A percentile compares a stretch with the other conserved stretches of the same genome.
Evolutionary conservation across 2,888 invertebrate genomes (phyloP).

Genomic region (Coleophora deauratella): DNA sequence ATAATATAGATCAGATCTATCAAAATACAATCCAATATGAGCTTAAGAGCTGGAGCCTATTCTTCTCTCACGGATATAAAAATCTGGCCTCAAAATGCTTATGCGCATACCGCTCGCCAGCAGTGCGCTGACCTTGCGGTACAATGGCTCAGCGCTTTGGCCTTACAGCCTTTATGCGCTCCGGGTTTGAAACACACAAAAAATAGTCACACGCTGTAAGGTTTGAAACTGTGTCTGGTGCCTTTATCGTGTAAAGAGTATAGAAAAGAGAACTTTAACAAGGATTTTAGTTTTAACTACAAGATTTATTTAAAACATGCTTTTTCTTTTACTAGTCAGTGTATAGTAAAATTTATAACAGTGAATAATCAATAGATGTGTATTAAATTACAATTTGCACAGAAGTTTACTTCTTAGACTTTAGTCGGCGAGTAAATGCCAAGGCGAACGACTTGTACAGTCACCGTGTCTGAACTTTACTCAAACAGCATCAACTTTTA

Average conservation of each 20-base stretch:
- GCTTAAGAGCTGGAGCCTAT: too few species aligned
- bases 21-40: too few species aligned
- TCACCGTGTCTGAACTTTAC: slow-evolving; percentile 34
- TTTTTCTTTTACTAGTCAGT: too few species aligned
- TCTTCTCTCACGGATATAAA: slow-evolving; percentile 15
- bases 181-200: slow-evolving; percentile 22
- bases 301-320: too few species aligned
- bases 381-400: slow-evolving; percentile 23
- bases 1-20: too few species aligned
- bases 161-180: slow-evolving; percentile 24
- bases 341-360: too few species aligned
- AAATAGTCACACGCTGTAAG: slow-evolving; percentile 22
- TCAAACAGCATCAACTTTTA: neutral
- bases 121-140: slow-evolving; percentile 59
- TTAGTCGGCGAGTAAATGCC: slow-evolving; percentile 42
- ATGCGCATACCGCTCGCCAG: slow-evolving; percentile 34
- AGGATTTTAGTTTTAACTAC: too few species aligned
- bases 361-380: too few species aligned
- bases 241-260: too few species aligned
- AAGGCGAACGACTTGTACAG: slow-evolving; percentile 57
- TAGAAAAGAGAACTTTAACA: too few species aligned
- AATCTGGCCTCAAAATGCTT: slow-evolving; percentile 45
- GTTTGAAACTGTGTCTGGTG: neutral
- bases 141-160: slow-evolving; percentile 43
- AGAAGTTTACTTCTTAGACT: slow-evolving; percentile 1